These are phyloP conservation scores for Diplosoma virens DNA, from an alignment of 23 tunicate genomes.

Conservation along the genomic window DNA sequence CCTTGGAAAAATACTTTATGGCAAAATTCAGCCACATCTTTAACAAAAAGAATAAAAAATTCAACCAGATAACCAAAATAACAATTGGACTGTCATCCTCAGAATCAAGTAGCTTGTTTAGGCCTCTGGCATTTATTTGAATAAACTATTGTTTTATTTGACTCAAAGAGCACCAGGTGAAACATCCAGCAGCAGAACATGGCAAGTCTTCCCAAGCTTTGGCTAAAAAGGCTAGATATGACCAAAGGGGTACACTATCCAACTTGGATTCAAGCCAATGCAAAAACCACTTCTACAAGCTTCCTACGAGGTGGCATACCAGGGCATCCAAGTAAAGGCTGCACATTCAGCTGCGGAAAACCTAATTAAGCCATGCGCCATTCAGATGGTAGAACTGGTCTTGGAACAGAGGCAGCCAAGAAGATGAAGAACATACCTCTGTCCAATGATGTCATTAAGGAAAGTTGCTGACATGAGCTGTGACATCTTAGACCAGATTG, in stretches of 20 bases:
- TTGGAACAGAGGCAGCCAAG: not conserved
- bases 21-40: too few species aligned
- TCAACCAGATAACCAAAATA: too few species aligned
- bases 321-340: not conserved
- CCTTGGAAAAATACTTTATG: too few species aligned
- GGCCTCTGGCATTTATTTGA: too few species aligned
- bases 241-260: not conserved
- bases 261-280: not conserved
- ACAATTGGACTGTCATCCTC: too few species aligned
- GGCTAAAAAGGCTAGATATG: not conserved
- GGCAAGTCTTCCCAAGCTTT: not conserved
- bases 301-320: not conserved
- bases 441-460: not conserved
- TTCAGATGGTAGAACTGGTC: not conserved
- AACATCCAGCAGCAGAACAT: not conserved
- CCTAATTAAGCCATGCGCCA: not conserved
- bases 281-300: not conserved
- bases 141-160: too few species aligned
- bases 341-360: not conserved
- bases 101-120: too few species aligned
- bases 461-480: not conserved
- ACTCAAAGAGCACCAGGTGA: not conserved
- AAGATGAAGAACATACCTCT: not conserved
- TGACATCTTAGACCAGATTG: not conserved
- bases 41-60: too few species aligned